Conservation (phyloP, 2,888 invertebrate genomes). For the Clivina fossor region DNA sequence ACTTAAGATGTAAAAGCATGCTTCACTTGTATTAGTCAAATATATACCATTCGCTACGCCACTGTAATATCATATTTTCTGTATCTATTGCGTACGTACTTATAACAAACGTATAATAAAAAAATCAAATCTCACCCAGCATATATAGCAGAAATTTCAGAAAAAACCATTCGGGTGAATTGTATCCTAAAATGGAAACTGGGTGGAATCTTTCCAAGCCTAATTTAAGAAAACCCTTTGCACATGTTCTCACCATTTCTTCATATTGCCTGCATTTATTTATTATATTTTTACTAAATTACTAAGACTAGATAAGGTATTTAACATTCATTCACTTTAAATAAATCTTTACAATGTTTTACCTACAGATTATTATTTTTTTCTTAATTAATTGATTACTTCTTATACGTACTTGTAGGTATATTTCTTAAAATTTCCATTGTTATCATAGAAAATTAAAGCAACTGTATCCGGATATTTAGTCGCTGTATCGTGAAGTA, state of each 20-base stretch:
- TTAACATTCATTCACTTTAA: no score
- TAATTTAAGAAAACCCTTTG: constrained; percentile 83
- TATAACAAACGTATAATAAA: no score
- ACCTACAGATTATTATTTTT: no score
- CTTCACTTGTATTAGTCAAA: constrained; percentile 86
- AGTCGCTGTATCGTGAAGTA: constrained; percentile 65
- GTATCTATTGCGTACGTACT: no score
- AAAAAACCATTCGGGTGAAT: constrained; percentile 88
- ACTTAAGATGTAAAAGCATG: constrained; percentile 76
- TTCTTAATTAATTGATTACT: no score
- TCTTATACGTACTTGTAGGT: constrained; percentile 64
- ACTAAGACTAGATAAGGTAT: no score
- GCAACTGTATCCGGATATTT: constrained; percentile 69
- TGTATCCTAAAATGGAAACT: constrained; percentile 90
- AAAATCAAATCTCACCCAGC: constrained; percentile 68
- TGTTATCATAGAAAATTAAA: constrained; percentile 63
- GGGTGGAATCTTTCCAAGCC: constrained; percentile 78
- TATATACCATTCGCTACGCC: constrained; percentile 87
- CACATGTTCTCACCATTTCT: constrained; percentile 69
- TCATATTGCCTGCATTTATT: constrained; percentile 71
- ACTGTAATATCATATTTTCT: constrained; percentile 53
- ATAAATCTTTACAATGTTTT: no score
- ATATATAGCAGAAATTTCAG: constrained; percentile 83
- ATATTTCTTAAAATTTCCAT: constrained; percentile 63
- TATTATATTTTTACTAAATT: constrained; percentile 16